These are phyloP conservation scores for Tetramorium alpestre DNA, from an alignment of 1,140 invertebrate genomes.

Conservation along the genomic window DNA sequence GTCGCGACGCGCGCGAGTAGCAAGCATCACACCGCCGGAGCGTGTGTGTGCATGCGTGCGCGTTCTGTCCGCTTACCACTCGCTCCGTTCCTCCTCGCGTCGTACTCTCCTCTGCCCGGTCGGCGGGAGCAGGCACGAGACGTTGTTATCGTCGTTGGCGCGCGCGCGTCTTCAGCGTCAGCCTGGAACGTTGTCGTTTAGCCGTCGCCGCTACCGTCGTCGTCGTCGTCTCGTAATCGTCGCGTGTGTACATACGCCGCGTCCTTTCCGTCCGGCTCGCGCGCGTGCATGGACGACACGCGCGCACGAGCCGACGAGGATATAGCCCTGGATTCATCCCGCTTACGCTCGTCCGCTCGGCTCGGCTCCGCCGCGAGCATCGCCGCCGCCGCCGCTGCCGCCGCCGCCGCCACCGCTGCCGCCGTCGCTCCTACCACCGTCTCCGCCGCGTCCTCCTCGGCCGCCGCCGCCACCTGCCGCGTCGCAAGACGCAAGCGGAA, in stretches of 20 bases:
- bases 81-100: conserved; percentile 39
- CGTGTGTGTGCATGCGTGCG: conserved; percentile 48
- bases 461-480: conserved; percentile 54
- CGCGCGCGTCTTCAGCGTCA: neutral
- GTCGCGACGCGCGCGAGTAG: conserved; percentile 49
- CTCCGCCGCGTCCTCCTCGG: conserved; percentile 41
- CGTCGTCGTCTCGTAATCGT: neutral
- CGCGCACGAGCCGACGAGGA: conserved; percentile 73
- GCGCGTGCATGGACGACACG: conserved; percentile 73
- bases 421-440: conserved; percentile 1
- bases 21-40: conserved; percentile 29
- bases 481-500: conserved; percentile 66
- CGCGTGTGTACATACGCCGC: conserved; percentile 61
- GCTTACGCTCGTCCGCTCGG: conserved; percentile 70
- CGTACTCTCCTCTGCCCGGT: neutral
- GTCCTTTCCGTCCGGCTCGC: conserved; percentile 48
- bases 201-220: neutral
- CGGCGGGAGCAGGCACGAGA: neutral
- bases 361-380: conserved; percentile 65
- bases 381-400: neutral
- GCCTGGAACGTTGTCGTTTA: neutral
- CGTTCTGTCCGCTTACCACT: conserved; percentile 25
- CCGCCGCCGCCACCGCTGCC: neutral
- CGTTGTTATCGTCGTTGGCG: neutral
- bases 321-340: conserved; percentile 73